Conservation (phyloP, 2,888 invertebrate genomes). For the Melanotus villosus region DNA sequence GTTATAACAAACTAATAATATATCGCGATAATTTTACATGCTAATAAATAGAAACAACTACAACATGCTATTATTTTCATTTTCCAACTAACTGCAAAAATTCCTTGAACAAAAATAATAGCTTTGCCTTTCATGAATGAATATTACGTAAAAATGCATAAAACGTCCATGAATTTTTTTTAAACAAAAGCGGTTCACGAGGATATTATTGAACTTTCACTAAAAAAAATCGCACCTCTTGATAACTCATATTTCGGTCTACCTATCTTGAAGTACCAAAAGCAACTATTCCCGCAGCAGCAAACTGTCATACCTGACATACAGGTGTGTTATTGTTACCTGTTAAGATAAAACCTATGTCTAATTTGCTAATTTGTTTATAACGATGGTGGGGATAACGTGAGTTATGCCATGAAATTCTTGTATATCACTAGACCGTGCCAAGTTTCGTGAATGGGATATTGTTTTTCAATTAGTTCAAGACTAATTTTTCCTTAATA, state of each 20-base stretch:
- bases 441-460: neutral
- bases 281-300: conserved; percentile 14
- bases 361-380: conserved; percentile 21
- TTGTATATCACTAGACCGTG: neutral
- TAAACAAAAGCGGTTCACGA: neutral
- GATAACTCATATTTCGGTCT: conserved; percentile 18
- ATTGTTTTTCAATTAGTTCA: conserved; percentile 1
- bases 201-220: conserved; percentile 11
- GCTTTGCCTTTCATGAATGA: neutral
- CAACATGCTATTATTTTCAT: neutral
- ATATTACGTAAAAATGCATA: neutral
- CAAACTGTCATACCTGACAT: conserved; percentile 26
- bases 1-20: neutral
- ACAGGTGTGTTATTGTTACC: conserved; percentile 26
- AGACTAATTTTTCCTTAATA: too few species aligned
- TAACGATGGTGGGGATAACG: conserved; percentile 11
- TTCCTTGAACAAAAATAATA: neutral
- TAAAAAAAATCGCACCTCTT: conserved; percentile 22
- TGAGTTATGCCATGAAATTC: neutral
- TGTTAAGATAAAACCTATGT: conserved; percentile 23
- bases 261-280: conserved; percentile 2
- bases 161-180: neutral
- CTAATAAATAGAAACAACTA: neutral
- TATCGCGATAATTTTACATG: neutral
- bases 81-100: neutral